A percentile compares a stretch with the other conserved stretches of the same genome.
Conservation (phyloP, 2,797 vertebrate species). For the Hyperoplus lanceolatus region DNA sequence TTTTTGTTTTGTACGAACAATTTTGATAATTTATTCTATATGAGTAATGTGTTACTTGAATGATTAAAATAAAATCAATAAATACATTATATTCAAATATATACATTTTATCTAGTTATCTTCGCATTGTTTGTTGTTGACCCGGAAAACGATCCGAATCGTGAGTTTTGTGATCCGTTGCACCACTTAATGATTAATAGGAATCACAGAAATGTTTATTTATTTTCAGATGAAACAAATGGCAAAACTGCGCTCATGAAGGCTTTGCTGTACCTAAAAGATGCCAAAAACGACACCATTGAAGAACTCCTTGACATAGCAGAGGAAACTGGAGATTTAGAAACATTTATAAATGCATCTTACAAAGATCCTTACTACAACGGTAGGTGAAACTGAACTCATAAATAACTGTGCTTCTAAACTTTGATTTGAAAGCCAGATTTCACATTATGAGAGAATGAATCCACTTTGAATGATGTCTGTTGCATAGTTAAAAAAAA, state of each 20-base stretch:
- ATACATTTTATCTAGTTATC: no score
- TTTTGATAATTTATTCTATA: no score
- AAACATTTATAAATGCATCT: slow-evolving; percentile 62
- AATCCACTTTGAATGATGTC: no score
- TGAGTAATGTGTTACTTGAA: no score
- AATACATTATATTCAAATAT: no score
- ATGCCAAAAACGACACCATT: slow-evolving; percentile 89
- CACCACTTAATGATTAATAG: neutral
- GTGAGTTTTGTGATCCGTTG: no score
- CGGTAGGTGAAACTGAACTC: slow-evolving; percentile 42
- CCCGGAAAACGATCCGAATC: no score
- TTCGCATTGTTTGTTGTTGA: no score
- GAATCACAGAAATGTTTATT: neutral
- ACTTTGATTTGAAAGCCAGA: neutral
- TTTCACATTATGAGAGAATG: no score
- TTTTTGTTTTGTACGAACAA: no score
- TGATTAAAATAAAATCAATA: no score
- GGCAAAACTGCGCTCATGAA: slow-evolving; percentile 93
- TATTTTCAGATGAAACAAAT: slow-evolving; percentile 84
- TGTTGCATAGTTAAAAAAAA: no score
- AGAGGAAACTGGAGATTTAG: slow-evolving; percentile 84
- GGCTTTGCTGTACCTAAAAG: slow-evolving; percentile 91
- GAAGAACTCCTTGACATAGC: slow-evolving; percentile 89
- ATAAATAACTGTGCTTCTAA: neutral
- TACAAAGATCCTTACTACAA: slow-evolving; percentile 63